Evolutionary conservation across 2,797 vertebrate genomes (phyloP).

Genomic region (Anguilla anguilla): DNA sequence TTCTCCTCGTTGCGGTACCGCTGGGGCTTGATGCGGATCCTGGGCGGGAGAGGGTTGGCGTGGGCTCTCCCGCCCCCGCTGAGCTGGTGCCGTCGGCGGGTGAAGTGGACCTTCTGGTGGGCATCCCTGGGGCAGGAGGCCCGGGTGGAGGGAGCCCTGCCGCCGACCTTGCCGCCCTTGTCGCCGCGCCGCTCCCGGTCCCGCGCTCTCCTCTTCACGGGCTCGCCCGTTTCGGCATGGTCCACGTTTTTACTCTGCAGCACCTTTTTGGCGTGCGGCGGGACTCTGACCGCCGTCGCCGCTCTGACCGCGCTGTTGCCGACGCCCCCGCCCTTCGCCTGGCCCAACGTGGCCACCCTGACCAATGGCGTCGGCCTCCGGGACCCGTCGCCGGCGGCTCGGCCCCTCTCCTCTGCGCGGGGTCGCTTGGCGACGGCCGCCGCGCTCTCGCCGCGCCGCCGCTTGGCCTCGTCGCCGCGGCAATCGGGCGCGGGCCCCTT

Average conservation of each 20-base stretch:
- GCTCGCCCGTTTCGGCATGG: conserved; percentile 84
- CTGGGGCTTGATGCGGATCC: conserved; percentile 93
- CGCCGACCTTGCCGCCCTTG: background rate
- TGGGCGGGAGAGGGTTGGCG: conserved; percentile 77
- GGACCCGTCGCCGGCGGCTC: conserved; percentile 67
- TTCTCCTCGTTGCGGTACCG: conserved; percentile 95
- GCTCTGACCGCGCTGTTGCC: conserved; percentile 60
- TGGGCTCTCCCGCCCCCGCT: conserved; percentile 65
- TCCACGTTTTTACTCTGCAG: conserved; percentile 88
- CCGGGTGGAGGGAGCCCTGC: conserved; percentile 51
- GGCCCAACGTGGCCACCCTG: conserved; percentile 71
- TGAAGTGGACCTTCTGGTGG: conserved; percentile 92
- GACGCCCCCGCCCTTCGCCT: conserved; percentile 73
- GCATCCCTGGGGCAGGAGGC: conserved; percentile 77
- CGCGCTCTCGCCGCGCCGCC: conserved; percentile 78
- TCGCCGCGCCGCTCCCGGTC: conserved; percentile 55
- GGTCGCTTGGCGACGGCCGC: conserved; percentile 84
- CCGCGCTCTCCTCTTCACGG: conserved; percentile 84
- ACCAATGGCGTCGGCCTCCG: conserved; percentile 76
- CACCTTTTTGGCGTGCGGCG: conserved; percentile 88
- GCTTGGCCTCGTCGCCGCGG: conserved; percentile 83
- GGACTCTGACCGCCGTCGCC: conserved; percentile 68
- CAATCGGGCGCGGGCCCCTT: conserved; percentile 78
- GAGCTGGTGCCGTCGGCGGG: conserved; percentile 89
- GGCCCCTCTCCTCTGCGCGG: conserved; percentile 76